Evolutionary conservation across 2,888 invertebrate genomes (phyloP).

Genomic region (Leptura quadrifasciata): DNA sequence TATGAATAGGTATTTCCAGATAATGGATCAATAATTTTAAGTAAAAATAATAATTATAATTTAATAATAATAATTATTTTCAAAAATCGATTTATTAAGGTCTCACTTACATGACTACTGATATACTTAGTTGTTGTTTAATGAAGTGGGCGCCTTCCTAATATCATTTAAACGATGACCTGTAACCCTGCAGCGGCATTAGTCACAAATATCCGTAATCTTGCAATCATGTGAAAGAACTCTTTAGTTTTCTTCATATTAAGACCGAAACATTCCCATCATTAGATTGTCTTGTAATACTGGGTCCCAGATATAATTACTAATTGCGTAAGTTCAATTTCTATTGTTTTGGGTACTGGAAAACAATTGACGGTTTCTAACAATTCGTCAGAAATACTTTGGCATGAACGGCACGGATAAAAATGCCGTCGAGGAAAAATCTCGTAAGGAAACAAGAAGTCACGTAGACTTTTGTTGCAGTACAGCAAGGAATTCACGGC

Average conservation of each 20-base stretch:
- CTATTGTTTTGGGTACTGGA: not conserved
- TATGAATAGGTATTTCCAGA: no score
- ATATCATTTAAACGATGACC: not conserved
- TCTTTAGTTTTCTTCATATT: not conserved
- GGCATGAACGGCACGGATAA: not conserved
- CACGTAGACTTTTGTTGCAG: slow-evolving; percentile 23
- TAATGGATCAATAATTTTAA: no score
- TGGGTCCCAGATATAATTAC: not conserved
- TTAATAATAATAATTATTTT: no score
- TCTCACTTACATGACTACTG: not conserved
- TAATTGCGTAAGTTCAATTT: not conserved
- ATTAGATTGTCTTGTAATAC: not conserved
- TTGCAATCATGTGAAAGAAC: not conserved
- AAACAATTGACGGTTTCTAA: slow-evolving; percentile 16
- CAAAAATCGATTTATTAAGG: not conserved
- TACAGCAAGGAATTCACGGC: slow-evolving; percentile 15
- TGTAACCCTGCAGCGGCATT: slow-evolving; percentile 7
- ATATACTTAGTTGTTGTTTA: not conserved
- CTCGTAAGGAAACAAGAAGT: slow-evolving; percentile 20
- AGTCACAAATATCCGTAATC: not conserved
- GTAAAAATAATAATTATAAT: no score
- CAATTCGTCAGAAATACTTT: not conserved
- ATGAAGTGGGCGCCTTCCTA: not conserved
- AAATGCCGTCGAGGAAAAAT: slow-evolving; percentile 22
- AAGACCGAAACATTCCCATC: not conserved